phyloP scores from a whole-genome alignment of 2,888 invertebrate species.

The Lasioglossum marginatum region DNA sequence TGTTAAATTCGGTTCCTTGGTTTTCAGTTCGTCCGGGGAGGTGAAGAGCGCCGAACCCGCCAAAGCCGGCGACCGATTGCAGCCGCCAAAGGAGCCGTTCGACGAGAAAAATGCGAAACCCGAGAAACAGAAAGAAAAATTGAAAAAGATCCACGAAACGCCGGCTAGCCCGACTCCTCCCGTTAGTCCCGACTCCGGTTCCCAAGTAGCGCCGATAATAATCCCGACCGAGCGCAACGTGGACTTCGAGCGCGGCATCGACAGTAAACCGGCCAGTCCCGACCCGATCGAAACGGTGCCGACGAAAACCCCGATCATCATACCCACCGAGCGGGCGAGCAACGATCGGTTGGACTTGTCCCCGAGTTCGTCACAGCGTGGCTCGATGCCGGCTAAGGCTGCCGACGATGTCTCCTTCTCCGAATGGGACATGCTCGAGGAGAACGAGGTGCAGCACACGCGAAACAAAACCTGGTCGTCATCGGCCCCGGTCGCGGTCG shows the following conservation, averaged over 20 bases:
- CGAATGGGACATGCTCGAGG: constrained; percentile 74
- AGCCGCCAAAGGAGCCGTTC: constrained; percentile 3
- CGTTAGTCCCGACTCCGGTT: constrained; percentile 76
- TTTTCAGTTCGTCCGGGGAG: constrained; percentile 52
- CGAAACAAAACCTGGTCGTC: constrained; percentile 58
- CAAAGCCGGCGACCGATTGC: neutral
- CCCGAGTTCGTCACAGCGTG: constrained; percentile 1
- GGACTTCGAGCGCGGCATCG: constrained; percentile 56
- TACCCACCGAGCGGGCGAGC: constrained; percentile 73
- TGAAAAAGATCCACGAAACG: constrained; percentile 76
- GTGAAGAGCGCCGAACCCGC: neutral
- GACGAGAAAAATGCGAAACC: constrained; percentile 28
- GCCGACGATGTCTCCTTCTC: constrained; percentile 56
- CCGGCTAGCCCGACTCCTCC: constrained; percentile 85
- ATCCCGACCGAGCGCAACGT: constrained; percentile 82
- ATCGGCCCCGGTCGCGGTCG: neutral
- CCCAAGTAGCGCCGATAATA: constrained; percentile 80
- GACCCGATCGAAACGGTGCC: constrained; percentile 70
- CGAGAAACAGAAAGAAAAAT: constrained; percentile 45
- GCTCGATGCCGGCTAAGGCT: constrained; percentile 13
- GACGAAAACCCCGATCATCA: constrained; percentile 73
- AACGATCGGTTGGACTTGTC: constrained; percentile 18
- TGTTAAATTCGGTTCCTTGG: neutral
- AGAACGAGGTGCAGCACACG: constrained; percentile 58
- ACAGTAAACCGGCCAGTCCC: constrained; percentile 74